Conservation (phyloP, 2,888 invertebrate genomes). For the Amiota mariae region DNA sequence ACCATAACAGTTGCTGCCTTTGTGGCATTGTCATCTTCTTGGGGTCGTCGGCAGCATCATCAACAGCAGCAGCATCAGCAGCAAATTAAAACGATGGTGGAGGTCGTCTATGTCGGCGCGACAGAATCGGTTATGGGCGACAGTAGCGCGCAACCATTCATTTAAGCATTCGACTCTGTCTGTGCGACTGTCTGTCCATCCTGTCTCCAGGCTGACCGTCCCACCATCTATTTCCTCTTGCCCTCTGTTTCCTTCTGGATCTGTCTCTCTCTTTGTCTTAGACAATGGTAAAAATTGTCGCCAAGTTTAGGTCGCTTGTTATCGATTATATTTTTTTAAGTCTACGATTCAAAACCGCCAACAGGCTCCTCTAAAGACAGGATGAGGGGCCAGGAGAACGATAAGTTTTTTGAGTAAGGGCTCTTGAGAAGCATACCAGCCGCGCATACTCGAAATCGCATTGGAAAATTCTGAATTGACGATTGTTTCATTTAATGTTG, state of each 20-base stretch:
- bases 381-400: not conserved
- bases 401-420: not conserved
- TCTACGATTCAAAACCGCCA: slow-evolving; percentile 22
- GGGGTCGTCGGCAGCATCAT: not conserved
- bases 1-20: not conserved
- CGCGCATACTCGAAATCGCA: slow-evolving; percentile 64
- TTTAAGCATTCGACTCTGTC: not conserved
- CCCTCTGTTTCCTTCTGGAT: not conserved
- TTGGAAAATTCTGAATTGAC: slow-evolving; percentile 60
- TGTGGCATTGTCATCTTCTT: not conserved
- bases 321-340: slow-evolving; percentile 27
- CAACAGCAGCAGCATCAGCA: slow-evolving; percentile 25
- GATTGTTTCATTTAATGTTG: slow-evolving; percentile 45
- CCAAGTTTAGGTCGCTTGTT: slow-evolving; percentile 51
- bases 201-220: not conserved
- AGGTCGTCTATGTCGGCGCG: slow-evolving; percentile 25
- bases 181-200: not conserved
- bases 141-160: slow-evolving; percentile 19
- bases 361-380: not conserved
- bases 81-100: slow-evolving; percentile 31
- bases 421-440: slow-evolving; percentile 53
- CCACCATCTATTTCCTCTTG: not conserved
- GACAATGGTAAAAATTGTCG: slow-evolving; percentile 69
- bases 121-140: not conserved
- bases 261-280: slow-evolving; percentile 9